Evolutionary conservation across 2,797 vertebrate genomes (phyloP).

Genomic region (Girardinus metallicus): DNA sequence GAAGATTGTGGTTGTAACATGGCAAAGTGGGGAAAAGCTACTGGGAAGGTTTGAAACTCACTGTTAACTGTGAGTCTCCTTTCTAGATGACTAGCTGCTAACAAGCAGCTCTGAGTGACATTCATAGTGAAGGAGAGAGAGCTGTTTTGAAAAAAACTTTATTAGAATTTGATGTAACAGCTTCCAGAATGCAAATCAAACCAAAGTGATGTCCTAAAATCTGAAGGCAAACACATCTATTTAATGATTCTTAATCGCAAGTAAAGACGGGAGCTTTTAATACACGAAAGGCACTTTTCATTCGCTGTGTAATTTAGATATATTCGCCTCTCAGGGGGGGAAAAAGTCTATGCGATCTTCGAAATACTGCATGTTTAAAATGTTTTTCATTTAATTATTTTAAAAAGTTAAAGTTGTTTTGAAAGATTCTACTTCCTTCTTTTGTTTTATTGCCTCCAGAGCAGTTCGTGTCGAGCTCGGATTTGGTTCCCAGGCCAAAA

Average conservation of each 20-base stretch:
- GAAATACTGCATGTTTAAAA: neutral
- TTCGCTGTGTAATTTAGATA: neutral
- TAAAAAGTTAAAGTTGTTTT: neutral
- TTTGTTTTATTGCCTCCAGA: neutral
- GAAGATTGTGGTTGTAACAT: neutral
- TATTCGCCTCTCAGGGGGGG: neutral
- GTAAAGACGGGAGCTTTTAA: conserved; percentile 1
- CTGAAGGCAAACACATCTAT: neutral
- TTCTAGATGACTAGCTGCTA: neutral
- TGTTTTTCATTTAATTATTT: neutral
- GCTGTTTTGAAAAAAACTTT: neutral
- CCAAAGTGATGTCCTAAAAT: neutral
- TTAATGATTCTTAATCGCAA: neutral
- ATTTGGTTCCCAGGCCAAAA: neutral
- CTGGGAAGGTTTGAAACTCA: neutral
- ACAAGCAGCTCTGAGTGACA: neutral
- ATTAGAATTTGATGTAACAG: neutral
- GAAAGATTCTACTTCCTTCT: neutral
- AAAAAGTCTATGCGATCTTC: neutral
- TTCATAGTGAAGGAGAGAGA: neutral
- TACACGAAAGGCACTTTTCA: neutral
- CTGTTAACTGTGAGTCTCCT: neutral
- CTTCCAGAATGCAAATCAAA: neutral
- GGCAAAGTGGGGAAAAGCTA: neutral
- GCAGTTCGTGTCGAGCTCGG: neutral